phyloP scores from a whole-genome alignment of 23 tunicate species.

The Botrylloides violaceus region DNA sequence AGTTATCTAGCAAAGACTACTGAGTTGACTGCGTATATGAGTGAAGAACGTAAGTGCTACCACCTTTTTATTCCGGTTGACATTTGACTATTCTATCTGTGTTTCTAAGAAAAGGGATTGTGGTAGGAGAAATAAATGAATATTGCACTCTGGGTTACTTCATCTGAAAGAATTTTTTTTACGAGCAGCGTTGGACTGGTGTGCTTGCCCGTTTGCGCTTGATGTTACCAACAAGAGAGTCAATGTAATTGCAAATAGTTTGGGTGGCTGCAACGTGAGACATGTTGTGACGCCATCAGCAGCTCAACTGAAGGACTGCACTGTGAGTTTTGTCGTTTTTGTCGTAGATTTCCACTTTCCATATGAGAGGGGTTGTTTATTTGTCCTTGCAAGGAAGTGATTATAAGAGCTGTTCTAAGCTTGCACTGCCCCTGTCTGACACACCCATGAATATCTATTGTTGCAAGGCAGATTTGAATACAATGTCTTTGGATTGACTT shows the following conservation, averaged over 20 bases:
- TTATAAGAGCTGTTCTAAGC: too few relatives aligned
- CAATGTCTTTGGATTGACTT: too few relatives aligned
- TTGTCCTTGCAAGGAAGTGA: too few relatives aligned
- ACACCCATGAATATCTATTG: too few relatives aligned
- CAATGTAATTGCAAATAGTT: constrained; percentile 24
- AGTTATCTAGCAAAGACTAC: not conserved
- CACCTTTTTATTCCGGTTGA: too few relatives aligned
- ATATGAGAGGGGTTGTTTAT: too few relatives aligned
- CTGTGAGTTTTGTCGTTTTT: constrained; percentile 23
- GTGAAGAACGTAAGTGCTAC: constrained; percentile 1
- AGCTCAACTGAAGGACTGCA: constrained; percentile 22
- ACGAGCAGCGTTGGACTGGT: constrained; percentile 54
- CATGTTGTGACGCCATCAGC: not conserved
- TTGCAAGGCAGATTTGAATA: too few relatives aligned
- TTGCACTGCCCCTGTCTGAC: too few relatives aligned
- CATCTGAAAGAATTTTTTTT: too few relatives aligned
- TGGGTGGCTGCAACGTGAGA: constrained; percentile 20
- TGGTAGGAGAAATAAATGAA: too few relatives aligned
- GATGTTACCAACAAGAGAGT: constrained; percentile 12
- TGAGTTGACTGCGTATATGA: not conserved
- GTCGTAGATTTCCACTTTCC: too few relatives aligned
- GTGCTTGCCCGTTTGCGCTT: constrained; percentile 38
- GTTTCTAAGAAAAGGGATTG: not conserved
- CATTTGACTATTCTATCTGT: not conserved
- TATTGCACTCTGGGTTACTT: too few relatives aligned